Conservation (phyloP, 1,140 invertebrate species). For the Ostrea denselamellosa region DNA sequence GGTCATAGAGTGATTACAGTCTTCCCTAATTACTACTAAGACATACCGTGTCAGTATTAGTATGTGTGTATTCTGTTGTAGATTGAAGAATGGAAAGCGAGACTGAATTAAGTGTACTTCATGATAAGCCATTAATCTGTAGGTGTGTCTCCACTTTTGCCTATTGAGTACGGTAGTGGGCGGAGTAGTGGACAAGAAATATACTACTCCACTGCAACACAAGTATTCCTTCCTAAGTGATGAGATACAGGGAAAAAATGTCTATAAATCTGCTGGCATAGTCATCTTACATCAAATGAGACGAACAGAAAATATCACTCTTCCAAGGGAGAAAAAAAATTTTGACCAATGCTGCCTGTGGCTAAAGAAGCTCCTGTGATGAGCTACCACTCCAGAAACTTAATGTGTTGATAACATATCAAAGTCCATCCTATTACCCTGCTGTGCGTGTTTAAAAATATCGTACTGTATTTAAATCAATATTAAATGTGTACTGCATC, state of each 20-base stretch:
- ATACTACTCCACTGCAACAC: neutral
- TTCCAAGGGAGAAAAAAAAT: neutral
- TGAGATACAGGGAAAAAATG: slow-evolving; percentile 7
- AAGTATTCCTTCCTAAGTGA: slow-evolving; percentile 19
- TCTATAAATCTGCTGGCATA: neutral
- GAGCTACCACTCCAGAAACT: neutral
- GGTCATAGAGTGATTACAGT: too few species aligned
- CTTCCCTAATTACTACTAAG: too few species aligned
- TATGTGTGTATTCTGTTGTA: too few species aligned
- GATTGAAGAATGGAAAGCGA: neutral
- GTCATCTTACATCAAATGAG: slow-evolving; percentile 14
- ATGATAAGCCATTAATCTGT: neutral
- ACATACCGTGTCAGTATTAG: too few species aligned
- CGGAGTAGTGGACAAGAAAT: neutral
- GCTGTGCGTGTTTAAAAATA: neutral
- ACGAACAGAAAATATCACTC: slow-evolving; percentile 17
- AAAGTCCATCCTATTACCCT: too few species aligned
- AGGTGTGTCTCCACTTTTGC: neutral
- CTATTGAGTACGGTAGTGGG: neutral
- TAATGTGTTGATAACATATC: neutral
- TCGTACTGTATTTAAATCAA: neutral
- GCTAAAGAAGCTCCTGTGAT: neutral
- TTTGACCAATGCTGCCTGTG: neutral
- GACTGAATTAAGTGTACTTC: neutral
- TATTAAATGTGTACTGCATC: neutral